Evolutionary conservation across 2,888 invertebrate species (phyloP), one percentile per base, ranked within the genome.

Genomic region (Apeira syringaria): DNA sequence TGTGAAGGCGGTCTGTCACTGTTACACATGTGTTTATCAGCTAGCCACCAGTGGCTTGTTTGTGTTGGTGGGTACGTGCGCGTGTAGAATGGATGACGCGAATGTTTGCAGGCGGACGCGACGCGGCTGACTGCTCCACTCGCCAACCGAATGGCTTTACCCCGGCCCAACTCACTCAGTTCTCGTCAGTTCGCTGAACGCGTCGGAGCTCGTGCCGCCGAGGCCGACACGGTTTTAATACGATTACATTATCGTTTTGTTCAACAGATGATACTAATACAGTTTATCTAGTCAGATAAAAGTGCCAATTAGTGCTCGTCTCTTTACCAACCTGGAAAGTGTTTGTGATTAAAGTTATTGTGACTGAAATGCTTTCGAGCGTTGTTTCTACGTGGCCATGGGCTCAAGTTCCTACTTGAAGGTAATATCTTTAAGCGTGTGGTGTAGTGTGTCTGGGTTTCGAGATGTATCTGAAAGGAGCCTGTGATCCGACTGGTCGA

Each of bases 71-170:
- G 71, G 78, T 84, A 82, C 78, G 86, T 81, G 77, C 78, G 76
- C 78, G 82, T 83, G 80, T 77, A 72, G 76, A 74, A 71, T 69
- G 74, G 74, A 74, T 86, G 83, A 86, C 84, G 87, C 85, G 87
- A 85, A 87, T 83, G 80, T 71, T 77, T 80, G 82, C 78, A 75
- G 70, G 76, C 76, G 68, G 61, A 64, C 63, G 24, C 38, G 30
- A 15, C 38, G 37, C 44, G 32, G 57, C 56, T 65, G 64, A 59
- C 68, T 65, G 61, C 69, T 64, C 64, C 62, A 51, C 48, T 48
- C 56, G 65, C 64, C 61, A 59, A 63, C 64, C 60, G 50, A 53
- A 38, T 22, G 30, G 32, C 40, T 42, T 47, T 54, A 33, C 45
- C 52, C 20, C 7, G 20, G 2, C 20, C 20, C 15, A 4, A 15